Evolutionary conservation across 2,113 vertebrate genomes (phyloP), one percentile per base, ranked within the genome.

Genomic region (Pycnonotus jocosus): DNA sequence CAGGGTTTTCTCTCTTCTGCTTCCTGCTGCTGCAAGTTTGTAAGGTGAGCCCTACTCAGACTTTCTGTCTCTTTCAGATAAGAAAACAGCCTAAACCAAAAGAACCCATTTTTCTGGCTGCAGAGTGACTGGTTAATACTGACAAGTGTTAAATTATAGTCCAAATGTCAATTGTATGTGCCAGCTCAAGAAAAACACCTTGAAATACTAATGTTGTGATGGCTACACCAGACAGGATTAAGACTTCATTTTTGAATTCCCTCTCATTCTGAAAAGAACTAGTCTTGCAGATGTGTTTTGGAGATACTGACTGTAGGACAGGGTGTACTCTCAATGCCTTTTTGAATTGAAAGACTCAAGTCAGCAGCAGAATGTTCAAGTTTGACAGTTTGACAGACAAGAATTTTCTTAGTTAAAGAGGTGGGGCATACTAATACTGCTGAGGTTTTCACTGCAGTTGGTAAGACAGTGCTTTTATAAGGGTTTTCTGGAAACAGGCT

Each of bases 41-140:
- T 94, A 65, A 90, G 57, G 62, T 91, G 84, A 92, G 27, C 71
- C 45, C 90, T 76, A 42, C 61, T 82, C 50, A 77, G 76, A 51
- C 71, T 91, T 91, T 86, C 61, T 88, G 81, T 81, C 47, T 85
- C 64, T 83, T 93, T 90, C 92, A 92, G 88, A 86, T 96, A 94
- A 90, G 65, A 78, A 90, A 77, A 37, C 44, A 61, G n/a, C 51
- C n/a, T 93, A 86, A 86, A 70, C 70, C 40, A 66, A 83, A 73
- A 37, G 27, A 92, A 18, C 61, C 45, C 35, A 13, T 60, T 79
- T 95, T 89, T 66, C 82, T 86, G 33, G 17, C 42, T 80, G 38
- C 35, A 62, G 44, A 86, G 60, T 72, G 53, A 8, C 19, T 85
- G 54, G 28, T 73, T 95, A 66, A 17, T 79, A 62, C 40, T 54